Evolutionary conservation across 2,888 invertebrate genomes (phyloP).

Genomic region (Bembecia ichneumoniformis): DNA sequence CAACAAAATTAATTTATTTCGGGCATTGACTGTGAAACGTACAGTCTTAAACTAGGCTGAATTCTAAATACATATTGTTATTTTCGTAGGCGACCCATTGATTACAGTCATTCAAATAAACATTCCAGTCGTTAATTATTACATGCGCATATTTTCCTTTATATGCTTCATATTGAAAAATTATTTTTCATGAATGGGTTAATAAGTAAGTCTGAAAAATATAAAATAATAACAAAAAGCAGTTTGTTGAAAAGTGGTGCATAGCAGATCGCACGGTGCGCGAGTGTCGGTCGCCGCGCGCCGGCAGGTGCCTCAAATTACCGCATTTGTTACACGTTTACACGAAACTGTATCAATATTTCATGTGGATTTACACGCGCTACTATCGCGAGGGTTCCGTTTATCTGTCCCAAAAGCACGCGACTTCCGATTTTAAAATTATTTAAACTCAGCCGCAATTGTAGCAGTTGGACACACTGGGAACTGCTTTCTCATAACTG

Average conservation of each 20-base stretch:
- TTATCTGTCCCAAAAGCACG: slow-evolving; percentile 51
- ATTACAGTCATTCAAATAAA: no score
- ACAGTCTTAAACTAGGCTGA: no score
- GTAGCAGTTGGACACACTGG: no score
- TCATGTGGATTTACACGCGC: slow-evolving; percentile 69
- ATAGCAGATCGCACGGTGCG: slow-evolving; percentile 25
- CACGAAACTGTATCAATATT: slow-evolving; percentile 73
- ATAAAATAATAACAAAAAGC: slow-evolving; percentile 39
- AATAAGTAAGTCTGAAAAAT: slow-evolving; percentile 21
- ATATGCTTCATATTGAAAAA: no score
- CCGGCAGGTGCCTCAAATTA: slow-evolving; percentile 68
- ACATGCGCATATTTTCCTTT: no score
- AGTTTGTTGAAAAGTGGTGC: slow-evolving; percentile 58
- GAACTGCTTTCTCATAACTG: no score
- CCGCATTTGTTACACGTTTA: slow-evolving; percentile 73
- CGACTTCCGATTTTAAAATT: neutral
- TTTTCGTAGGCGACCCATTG: no score
- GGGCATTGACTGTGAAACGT: no score
- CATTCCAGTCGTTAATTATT: no score
- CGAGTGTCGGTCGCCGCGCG: slow-evolving; percentile 35
- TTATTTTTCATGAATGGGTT: neutral
- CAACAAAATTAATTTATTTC: no score
- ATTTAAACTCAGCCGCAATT: neutral
- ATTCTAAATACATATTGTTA: no score
- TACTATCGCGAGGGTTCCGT: slow-evolving; percentile 61